Evolutionary conservation across 2,113 vertebrate genomes (phyloP).

Genomic region (Anarrhichthys ocellatus): DNA sequence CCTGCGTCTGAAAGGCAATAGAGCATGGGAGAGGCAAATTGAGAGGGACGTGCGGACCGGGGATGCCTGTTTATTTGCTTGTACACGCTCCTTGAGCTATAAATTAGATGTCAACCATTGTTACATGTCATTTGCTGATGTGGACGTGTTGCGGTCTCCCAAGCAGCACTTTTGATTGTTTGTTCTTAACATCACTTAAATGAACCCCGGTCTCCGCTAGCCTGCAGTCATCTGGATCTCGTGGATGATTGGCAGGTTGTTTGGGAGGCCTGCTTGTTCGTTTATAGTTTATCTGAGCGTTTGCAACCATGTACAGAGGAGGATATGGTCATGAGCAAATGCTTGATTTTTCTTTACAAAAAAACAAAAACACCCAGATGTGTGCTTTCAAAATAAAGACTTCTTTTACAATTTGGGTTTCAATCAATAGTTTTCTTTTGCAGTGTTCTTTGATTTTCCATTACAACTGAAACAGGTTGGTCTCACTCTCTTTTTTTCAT

Average conservation of each 20-base stretch:
- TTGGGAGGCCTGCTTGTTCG: conserved; percentile 42
- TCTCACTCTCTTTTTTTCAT: neutral
- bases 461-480: conserved; percentile 3
- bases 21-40: conserved; percentile 80
- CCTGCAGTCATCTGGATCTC: conserved; percentile 64
- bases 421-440: neutral
- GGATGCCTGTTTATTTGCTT: conserved; percentile 84
- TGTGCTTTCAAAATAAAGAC: conserved; percentile 5
- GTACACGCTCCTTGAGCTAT: conserved; percentile 80
- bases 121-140: conserved; percentile 77
- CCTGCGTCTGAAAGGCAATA: conserved; percentile 49
- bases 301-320: neutral
- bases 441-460: conserved; percentile 1
- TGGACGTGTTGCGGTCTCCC: conserved; percentile 60
- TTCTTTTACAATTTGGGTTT: conserved; percentile 17
- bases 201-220: conserved; percentile 57
- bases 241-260: conserved; percentile 68
- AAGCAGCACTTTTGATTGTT: conserved; percentile 77
- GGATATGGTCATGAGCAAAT: conserved; percentile 25
- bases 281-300: conserved; percentile 16
- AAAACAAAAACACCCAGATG: neutral
- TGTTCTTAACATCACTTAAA: conserved; percentile 79
- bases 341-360: neutral
- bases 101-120: conserved; percentile 85
- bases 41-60: conserved; percentile 71